These are phyloP conservation scores for Elephas maximus DNA, from an alignment of 2,113 vertebrate species.

Conservation along the genomic window DNA sequence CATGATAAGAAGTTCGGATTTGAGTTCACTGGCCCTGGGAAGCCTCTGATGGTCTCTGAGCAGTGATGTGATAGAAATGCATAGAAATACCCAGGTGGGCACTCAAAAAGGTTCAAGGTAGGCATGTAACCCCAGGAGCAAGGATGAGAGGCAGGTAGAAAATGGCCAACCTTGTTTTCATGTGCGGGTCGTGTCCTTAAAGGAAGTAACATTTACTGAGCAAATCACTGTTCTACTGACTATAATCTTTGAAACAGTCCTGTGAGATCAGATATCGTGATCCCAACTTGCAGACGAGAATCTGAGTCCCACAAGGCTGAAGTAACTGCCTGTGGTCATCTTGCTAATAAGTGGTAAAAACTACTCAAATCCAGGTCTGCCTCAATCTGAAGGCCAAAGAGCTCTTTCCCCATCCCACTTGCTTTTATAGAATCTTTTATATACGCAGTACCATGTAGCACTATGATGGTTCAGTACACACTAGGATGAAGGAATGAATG, in stretches of 20 bases:
- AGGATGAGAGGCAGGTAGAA: not conserved
- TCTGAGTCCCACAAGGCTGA: not conserved
- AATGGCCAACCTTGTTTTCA: not conserved
- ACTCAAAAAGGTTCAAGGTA: not conserved
- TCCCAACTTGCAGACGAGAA: not conserved
- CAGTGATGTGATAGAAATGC: not conserved
- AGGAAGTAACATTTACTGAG: not conserved
- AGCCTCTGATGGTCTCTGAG: not conserved
- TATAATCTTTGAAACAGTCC: not conserved
- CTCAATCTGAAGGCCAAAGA: not conserved
- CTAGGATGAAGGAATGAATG: not conserved
- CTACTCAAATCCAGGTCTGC: not conserved
- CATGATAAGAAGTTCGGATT: not conserved
- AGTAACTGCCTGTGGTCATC: not conserved
- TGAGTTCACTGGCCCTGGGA: not conserved
- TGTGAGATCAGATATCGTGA: not conserved
- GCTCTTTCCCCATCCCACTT: not conserved
- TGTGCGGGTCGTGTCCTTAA: not conserved
- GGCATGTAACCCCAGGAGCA: not conserved
- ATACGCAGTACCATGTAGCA: fast-evolving
- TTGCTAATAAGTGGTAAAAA: not conserved
- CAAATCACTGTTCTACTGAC: not conserved
- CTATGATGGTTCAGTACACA: not conserved
- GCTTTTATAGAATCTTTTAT: not conserved
- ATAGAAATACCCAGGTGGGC: not conserved